A percentile compares a stretch with the other conserved stretches of the same genome.
Evolutionary conservation across 2,113 vertebrate species (phyloP).

Genomic region (Semicossyphus pulcher): DNA sequence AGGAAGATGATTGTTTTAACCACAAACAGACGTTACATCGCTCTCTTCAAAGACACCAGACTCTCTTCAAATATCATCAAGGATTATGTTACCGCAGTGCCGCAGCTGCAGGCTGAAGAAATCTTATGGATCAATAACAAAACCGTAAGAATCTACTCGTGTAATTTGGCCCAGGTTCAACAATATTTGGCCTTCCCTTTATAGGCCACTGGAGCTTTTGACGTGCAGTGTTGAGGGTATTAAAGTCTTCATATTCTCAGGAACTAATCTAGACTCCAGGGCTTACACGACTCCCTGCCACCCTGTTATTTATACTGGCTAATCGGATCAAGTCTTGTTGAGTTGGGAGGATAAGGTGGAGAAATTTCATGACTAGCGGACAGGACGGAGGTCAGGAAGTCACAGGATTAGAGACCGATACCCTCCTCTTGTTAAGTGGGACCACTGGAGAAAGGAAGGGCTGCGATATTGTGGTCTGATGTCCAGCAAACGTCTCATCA

Average conservation of each 20-base stretch:
- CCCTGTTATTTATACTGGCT: constrained; percentile 65
- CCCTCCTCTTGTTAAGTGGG: constrained; percentile 21
- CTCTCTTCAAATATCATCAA: no score
- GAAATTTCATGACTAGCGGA: background rate
- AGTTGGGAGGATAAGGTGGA: constrained; percentile 5
- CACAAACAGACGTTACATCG: no score
- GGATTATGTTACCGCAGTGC: no score
- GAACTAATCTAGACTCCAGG: constrained; percentile 29
- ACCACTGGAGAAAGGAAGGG: background rate
- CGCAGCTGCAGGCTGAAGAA: no score
- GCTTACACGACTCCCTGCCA: background rate
- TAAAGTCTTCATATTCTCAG: constrained; percentile 21
- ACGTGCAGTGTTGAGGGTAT: constrained; percentile 4
- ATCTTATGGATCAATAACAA: no score
- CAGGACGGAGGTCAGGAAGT: constrained; percentile 4
- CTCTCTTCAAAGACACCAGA: no score
- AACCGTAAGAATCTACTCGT: no score
- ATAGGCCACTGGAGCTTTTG: no score
- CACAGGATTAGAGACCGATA: constrained; percentile 40
- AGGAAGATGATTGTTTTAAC: no score
- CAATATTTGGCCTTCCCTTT: no score
- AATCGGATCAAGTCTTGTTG: constrained; percentile 55
- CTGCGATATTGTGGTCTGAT: no score
- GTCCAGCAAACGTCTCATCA: background rate
- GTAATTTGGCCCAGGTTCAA: no score